These are phyloP conservation scores for Cyclargus thomasi DNA, from an alignment of 1,140 invertebrate genomes.

Conservation along the genomic window DNA sequence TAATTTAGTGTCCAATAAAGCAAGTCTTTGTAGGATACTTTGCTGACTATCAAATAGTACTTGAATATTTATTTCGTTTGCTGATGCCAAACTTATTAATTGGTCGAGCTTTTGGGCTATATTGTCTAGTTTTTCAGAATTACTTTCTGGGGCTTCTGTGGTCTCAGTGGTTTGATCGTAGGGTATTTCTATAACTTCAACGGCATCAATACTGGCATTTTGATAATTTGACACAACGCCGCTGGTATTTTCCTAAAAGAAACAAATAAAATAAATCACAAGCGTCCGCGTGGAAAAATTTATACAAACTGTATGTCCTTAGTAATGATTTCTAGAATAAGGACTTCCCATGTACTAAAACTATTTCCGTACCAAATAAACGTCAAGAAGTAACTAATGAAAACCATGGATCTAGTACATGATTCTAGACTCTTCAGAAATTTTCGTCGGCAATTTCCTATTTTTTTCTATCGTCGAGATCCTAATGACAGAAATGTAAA, in stretches of 20 bases:
- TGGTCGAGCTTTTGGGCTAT: not conserved
- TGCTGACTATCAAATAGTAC: not conserved
- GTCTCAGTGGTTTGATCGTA: not conserved
- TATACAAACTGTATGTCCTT: too few species aligned
- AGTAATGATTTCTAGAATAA: too few species aligned
- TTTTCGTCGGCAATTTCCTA: too few species aligned
- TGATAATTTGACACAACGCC: not conserved
- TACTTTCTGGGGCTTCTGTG: not conserved
- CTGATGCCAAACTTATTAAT: not conserved
- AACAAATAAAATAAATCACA: not conserved
- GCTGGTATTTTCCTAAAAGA: conserved; percentile 1
- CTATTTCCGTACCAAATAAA: too few species aligned
- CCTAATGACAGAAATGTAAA: too few species aligned
- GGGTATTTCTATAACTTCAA: not conserved
- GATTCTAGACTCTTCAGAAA: too few species aligned
- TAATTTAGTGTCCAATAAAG: not conserved
- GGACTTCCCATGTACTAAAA: too few species aligned
- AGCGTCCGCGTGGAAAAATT: not conserved
- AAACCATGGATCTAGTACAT: too few species aligned
- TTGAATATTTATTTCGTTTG: not conserved
- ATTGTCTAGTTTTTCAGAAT: not conserved
- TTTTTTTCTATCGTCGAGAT: too few species aligned
- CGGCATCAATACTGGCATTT: too few species aligned
- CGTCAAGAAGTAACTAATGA: too few species aligned
- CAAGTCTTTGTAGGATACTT: not conserved